Evolutionary conservation across 2,797 vertebrate genomes (phyloP), one percentile per base, ranked within the genome.

Genomic region (Anabas testudineus): DNA sequence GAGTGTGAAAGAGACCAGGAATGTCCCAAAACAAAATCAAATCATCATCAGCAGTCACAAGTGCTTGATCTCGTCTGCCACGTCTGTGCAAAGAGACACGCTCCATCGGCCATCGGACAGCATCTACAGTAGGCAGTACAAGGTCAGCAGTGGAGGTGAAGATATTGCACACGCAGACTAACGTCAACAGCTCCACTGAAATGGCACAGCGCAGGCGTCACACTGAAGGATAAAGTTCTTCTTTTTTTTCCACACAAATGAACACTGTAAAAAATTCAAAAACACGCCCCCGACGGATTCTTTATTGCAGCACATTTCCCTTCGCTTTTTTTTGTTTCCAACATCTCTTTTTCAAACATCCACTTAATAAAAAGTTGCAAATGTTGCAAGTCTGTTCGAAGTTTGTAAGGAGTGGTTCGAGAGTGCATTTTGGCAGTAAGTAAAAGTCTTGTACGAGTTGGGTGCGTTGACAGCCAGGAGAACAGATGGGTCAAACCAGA

Each of bases 121-220:
- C 88, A 82, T 90, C 60, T 43, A 43, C n/a, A 43, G 42, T 82
- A 88, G 87, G 90, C 82, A 87, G 85, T 87, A 84, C 85, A 86
- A 82, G 71, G 77, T 90, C 88, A 91, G 87, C 82, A 74, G 84
- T 77, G 80, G 88, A 90, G 85, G 89, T 88, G 87, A 87, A 92
- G 84, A 85, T 91, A 93, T 91, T 92, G 92, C 91, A 94, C 93
- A 94, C 83, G 81, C 82, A 90, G 88, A 92, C 92, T 79, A 86
- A 92, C 53, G 90, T 91, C 92, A 91, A 93, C 87, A 92, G 84
- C 84, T 91, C 86, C 86, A 74, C 87, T 41, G 63, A 86, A 84
- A 91, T 91, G 90, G 90, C 91, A 90, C 91, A 88, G 83, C 83
- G 81, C 90, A 88, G 86, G 87, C 73, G 82, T 91, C 87, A 87